Base-by-base conservation (phyloP, 2,797 vertebrate species). In the Toxotes lorentzi region DNA sequence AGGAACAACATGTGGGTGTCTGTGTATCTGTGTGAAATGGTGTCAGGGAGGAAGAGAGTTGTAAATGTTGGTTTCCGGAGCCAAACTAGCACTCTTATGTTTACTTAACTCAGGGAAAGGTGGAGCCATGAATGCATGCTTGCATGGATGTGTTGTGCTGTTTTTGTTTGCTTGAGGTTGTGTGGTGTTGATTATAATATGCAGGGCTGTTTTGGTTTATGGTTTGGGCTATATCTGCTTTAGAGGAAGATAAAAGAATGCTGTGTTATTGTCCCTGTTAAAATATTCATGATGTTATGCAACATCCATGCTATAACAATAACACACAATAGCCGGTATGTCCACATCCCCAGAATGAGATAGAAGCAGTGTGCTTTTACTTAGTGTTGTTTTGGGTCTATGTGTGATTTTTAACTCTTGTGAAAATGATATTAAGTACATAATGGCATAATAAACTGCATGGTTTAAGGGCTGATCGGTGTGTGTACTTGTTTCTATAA, bases 1-100 rank as follows among this genome's bases (percentile, higher is more conserved):
- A 83, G 54, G 61, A 82, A 69, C 62, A 43, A 54, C 60, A 45
- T 59, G 16, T 64, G 60, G 71, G 53, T 54, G 27, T 74, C 35
- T 78, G 50, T 59, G 30, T 30, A 68, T 70, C 38, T 81, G 60
- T 87, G 75, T 82, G 76, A 89, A 89, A 87, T 76, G 76, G 90
- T 93, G 90, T 91, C 82, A 68, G 76, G 78, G 91, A 95, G 94
- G 95, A 95, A 95, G 89, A 92, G 90, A 92, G 91, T 94, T 94
- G 94, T 95, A 95, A 94, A 92, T 93, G 94, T 90, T 92, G 95
- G 89, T 96, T 95, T 94, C 94, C 93, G 89, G 87, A 83, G 79
- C 74, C 76, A 86, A 86, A 81, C 57, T 74, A 60, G 67, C 70
- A 88, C 81, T 81, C 74, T 63, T 87, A 30, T 91, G 89, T 94